Evolutionary conservation across 2,888 invertebrate species (phyloP).

Genomic region (Erpobdella octoculata): DNA sequence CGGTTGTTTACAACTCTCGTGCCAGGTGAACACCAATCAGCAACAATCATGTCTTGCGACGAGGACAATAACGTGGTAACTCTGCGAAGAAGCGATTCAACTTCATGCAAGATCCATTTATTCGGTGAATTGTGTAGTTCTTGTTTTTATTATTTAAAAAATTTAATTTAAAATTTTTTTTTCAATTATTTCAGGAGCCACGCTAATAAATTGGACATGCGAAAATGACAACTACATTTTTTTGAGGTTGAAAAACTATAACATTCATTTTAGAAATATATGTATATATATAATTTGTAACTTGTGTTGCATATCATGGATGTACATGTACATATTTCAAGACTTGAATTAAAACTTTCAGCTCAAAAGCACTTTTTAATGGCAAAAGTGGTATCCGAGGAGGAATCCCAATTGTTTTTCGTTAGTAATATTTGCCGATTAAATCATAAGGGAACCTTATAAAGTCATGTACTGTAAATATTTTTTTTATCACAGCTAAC

Average conservation of each 20-base stretch:
- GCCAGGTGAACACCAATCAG: too few species aligned
- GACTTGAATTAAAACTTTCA: conserved; percentile 37
- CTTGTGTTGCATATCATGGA: not conserved
- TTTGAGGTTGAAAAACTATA: conserved; percentile 67
- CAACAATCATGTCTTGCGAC: conserved; percentile 12
- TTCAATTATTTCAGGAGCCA: conserved; percentile 68
- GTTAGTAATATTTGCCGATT: conserved; percentile 62
- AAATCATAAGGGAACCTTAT: not conserved
- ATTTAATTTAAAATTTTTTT: not conserved
- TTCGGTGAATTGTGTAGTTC: conserved; percentile 66
- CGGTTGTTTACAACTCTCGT: too few species aligned
- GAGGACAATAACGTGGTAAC: conserved; percentile 71
- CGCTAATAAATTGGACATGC: conserved; percentile 89
- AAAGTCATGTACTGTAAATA: not conserved
- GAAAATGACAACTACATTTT: conserved; percentile 92
- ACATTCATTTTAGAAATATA: too few species aligned
- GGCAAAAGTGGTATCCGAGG: conserved; percentile 91
- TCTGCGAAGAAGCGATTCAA: conserved; percentile 87
- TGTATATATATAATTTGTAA: too few species aligned
- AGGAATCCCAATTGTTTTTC: conserved; percentile 91
- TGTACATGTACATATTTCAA: not conserved
- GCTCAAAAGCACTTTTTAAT: conserved; percentile 86
- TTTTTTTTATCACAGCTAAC: conserved; percentile 68
- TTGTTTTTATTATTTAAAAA: conserved; percentile 14
- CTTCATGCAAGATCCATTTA: conserved; percentile 89